Evolutionary conservation across 1,140 invertebrate species (phyloP).

Genomic region (Hetaerina americana): DNA sequence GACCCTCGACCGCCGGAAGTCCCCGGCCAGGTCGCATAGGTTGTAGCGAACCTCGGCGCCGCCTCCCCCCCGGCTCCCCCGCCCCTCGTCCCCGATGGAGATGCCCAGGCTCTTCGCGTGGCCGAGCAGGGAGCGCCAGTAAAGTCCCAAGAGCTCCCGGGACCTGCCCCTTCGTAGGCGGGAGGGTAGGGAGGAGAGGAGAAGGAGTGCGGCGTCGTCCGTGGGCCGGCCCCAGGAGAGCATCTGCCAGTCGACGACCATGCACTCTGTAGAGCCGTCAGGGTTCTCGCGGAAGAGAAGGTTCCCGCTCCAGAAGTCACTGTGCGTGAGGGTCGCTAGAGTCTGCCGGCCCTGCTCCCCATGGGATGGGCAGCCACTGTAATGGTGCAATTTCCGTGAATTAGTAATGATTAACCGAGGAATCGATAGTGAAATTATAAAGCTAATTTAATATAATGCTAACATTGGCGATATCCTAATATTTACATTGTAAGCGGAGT

Average conservation of each 20-base stretch:
- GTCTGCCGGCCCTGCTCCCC: conserved; percentile 45
- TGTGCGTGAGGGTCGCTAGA: conserved; percentile 57
- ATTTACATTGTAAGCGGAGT: too few species aligned
- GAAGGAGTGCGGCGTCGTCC: conserved; percentile 63
- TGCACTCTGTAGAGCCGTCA: conserved; percentile 38
- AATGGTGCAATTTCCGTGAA: too few species aligned
- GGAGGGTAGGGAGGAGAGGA: conserved; percentile 60
- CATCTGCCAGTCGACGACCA: conserved; percentile 73
- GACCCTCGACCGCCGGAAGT: conserved; percentile 56
- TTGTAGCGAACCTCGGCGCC: conserved; percentile 39
- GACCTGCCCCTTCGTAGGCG: conserved; percentile 48
- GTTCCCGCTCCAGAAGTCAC: conserved; percentile 74
- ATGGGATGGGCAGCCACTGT: not conserved
- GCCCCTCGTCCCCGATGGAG: conserved; percentile 42
- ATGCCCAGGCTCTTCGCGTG: conserved; percentile 39
- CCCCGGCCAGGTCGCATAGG: conserved; percentile 38
- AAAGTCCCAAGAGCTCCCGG: conserved; percentile 43
- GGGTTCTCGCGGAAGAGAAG: conserved; percentile 46
- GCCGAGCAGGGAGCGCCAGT: conserved; percentile 46
- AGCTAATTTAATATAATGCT: too few species aligned
- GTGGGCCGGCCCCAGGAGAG: conserved; percentile 59
- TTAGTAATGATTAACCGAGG: too few species aligned
- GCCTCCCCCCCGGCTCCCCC: conserved; percentile 38
- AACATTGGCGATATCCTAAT: too few species aligned
- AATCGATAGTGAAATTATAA: too few species aligned